Conservation (phyloP, 2,888 invertebrate genomes). For the Limenitis arthemis region DNA sequence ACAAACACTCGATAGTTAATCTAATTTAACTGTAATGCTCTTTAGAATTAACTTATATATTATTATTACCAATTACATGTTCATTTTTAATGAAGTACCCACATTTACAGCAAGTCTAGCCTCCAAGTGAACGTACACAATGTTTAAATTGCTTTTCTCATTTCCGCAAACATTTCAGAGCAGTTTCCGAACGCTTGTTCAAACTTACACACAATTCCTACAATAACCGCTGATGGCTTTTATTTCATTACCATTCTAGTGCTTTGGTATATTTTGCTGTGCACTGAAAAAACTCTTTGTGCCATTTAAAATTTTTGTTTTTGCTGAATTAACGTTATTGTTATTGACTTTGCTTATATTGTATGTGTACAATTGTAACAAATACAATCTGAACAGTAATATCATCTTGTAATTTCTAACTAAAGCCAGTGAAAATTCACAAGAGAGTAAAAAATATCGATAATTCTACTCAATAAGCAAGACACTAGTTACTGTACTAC, state of each 20-base stretch:
- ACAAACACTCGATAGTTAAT: no score
- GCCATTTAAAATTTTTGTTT: not conserved
- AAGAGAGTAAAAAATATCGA: no score
- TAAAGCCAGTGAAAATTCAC: no score
- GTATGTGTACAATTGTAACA: no score
- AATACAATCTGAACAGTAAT: no score
- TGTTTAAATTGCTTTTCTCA: constrained; percentile 21
- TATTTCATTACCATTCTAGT: constrained; percentile 4
- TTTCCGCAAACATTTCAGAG: constrained; percentile 13
- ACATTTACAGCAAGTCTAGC: not conserved
- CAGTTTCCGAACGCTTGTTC: constrained; percentile 2
- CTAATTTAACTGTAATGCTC: no score
- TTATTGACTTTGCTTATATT: no score
- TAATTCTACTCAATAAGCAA: no score
- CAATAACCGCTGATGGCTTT: constrained; percentile 5
- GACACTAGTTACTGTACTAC: no score
- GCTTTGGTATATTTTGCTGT: not conserved
- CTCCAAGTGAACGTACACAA: constrained; percentile 7
- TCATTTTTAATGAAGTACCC: not conserved
- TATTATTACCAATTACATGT: no score
- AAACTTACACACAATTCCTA: not conserved
- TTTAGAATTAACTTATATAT: no score
- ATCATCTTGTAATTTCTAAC: no score
- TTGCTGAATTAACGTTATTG: not conserved
- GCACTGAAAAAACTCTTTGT: not conserved